Evolutionary conservation across 2,888 invertebrate species (phyloP).

Genomic region (Ceratothoa steindachneri): DNA sequence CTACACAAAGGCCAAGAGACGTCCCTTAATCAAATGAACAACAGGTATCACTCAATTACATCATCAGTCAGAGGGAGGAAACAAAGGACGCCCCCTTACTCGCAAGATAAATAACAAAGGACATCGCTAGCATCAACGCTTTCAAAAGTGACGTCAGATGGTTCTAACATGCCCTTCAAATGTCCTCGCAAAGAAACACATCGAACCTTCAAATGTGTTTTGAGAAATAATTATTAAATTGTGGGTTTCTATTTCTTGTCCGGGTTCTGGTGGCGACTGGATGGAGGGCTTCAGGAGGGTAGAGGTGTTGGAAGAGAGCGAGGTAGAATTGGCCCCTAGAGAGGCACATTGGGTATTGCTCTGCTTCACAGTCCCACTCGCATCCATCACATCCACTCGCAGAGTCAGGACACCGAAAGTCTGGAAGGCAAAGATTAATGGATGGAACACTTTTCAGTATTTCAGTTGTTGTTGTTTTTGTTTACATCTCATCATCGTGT

Average conservation of each 20-base stretch:
- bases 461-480: neutral
- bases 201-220: constrained; percentile 76
- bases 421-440: constrained; percentile 53
- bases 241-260: constrained; percentile 81
- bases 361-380: neutral
- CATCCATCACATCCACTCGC: constrained; percentile 80
- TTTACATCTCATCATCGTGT: no score
- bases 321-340: constrained; percentile 34
- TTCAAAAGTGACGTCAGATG: no score
- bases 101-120: neutral
- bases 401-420: constrained; percentile 91
- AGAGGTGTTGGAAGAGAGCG: constrained; percentile 33
- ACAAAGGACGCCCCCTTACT: no score
- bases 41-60: no score
- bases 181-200: no score
- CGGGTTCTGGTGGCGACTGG: constrained; percentile 39
- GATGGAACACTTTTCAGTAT: neutral
- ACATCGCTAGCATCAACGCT: neutral
- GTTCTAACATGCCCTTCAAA: no score
- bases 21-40: no score
- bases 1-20: no score
- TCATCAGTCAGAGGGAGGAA: no score
- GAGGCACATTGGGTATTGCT: constrained; percentile 20
- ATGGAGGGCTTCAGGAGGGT: constrained; percentile 35
- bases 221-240: constrained; percentile 88